Percentiles rank a stretch among this genome's conserved stretches.
phyloP scores from a whole-genome alignment of 2,888 invertebrate genomes.

The Cenopis cana region DNA sequence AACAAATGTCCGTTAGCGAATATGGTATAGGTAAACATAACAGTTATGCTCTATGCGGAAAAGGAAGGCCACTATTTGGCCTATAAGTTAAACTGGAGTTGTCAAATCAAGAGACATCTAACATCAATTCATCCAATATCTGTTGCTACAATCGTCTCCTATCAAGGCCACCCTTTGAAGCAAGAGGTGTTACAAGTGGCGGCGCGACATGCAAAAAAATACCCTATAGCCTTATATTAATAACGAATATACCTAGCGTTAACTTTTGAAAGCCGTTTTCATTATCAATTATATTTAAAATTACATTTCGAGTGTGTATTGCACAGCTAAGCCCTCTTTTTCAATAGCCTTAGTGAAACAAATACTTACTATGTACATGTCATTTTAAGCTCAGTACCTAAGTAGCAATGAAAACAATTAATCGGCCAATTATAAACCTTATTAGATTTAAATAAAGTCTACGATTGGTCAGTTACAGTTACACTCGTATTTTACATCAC shows the following conservation, averaged over 20 bases:
- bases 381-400: not conserved
- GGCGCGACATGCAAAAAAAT: not conserved
- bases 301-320: not conserved
- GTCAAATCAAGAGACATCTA: not conserved
- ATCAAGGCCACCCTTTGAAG: not conserved
- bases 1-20: too few species aligned
- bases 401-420: not conserved
- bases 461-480: not conserved
- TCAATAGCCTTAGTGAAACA: not conserved
- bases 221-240: not conserved
- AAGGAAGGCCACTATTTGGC: not conserved
- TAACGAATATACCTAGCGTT: not conserved
- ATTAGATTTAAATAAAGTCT: not conserved
- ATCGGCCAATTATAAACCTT: not conserved
- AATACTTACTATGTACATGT: not conserved
- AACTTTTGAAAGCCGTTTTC: not conserved
- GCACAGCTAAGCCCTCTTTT: not conserved
- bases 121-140: not conserved
- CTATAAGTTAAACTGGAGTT: slow-evolving; percentile 7
- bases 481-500: not conserved
- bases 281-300: not conserved
- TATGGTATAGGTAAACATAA: too few species aligned
- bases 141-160: not conserved
- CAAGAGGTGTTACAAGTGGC: not conserved
- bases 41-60: not conserved